These are phyloP conservation scores for Acrobeloides nanus DNA, from an alignment of 2,888 invertebrate species.

Conservation along the genomic window DNA sequence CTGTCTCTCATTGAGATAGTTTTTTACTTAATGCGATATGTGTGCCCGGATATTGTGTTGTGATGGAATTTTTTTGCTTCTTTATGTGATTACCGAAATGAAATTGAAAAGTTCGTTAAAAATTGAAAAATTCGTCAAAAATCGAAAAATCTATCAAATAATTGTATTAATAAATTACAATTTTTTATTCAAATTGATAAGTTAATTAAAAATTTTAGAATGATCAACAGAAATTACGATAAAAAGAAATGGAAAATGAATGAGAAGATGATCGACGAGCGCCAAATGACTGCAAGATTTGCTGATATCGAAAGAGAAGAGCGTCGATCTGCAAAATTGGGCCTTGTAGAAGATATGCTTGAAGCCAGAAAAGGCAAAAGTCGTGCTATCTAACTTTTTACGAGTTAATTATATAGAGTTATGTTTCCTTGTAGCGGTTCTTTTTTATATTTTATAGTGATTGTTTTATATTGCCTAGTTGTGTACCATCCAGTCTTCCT, in stretches of 20 bases:
- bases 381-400: too few species aligned
- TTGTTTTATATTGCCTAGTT: too few species aligned
- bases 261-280: constrained; percentile 40
- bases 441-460: too few species aligned
- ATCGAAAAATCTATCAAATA: neutral
- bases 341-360: constrained; percentile 23
- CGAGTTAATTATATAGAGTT: too few species aligned
- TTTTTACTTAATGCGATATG: too few species aligned
- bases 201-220: constrained; percentile 13
- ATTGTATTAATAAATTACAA: neutral
- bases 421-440: too few species aligned
- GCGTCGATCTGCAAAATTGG: constrained; percentile 35
- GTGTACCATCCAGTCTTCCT: too few species aligned
- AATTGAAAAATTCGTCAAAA: neutral
- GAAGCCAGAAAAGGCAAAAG: constrained; percentile 24
- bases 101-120: too few species aligned
- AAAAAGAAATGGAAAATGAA: constrained; percentile 41
- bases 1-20: too few species aligned
- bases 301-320: constrained; percentile 41
- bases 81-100: neutral
- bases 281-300: constrained; percentile 40
- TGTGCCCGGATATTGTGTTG: neutral
- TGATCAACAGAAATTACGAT: constrained; percentile 45
- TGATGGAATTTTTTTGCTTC: neutral
- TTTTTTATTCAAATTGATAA: neutral